Evolutionary conservation across 2,797 vertebrate genomes (phyloP).

Genomic region (Darevskia nairensis): DNA sequence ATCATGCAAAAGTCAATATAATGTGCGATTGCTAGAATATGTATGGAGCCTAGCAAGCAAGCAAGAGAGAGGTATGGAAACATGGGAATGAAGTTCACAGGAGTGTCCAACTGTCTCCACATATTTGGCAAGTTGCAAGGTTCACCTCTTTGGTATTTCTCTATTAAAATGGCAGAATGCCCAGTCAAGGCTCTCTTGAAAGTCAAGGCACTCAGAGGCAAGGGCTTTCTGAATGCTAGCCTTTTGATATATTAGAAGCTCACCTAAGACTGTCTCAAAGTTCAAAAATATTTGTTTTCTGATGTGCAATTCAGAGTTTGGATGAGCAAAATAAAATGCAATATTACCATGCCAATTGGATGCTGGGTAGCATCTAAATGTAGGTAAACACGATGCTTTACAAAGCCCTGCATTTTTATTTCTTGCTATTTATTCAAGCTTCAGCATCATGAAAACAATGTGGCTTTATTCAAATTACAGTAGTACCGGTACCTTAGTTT

Average conservation of each 20-base stretch:
- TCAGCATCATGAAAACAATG: background rate
- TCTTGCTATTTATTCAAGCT: background rate
- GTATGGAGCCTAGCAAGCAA: background rate
- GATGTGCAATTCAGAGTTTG: background rate
- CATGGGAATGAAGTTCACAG: background rate
- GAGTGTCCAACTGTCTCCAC: background rate
- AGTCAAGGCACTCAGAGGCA: background rate
- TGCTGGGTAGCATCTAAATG: background rate
- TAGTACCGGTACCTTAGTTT: no score
- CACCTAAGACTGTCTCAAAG: background rate
- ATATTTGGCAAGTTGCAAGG: background rate
- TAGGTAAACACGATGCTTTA: background rate
- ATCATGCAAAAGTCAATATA: background rate
- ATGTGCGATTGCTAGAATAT: background rate
- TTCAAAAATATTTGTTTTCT: background rate
- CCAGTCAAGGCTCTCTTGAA: background rate
- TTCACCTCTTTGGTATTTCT: background rate
- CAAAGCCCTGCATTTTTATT: background rate
- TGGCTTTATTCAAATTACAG: background rate
- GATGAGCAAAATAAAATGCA: background rate
- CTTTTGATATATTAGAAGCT: background rate
- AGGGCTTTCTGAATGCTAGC: background rate
- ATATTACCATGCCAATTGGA: background rate
- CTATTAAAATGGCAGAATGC: background rate
- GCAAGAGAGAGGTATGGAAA: background rate